These are phyloP conservation scores for Paragorgia papillata DNA, from an alignment of 92 coral and sea anemone genomes.

Conservation along the genomic window DNA sequence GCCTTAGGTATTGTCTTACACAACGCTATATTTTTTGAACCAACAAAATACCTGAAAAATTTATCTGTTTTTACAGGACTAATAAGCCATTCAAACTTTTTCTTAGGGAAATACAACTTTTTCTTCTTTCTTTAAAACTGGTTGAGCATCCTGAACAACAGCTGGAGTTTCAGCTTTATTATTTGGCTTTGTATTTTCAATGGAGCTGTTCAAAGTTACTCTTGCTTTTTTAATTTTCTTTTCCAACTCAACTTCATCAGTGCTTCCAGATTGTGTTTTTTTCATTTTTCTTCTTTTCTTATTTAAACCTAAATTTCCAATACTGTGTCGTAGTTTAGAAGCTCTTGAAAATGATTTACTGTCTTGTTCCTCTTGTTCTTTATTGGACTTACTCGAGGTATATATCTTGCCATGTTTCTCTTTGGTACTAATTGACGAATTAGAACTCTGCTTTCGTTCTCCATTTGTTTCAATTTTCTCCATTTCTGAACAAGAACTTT, in stretches of 20 bases:
- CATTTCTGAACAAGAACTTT: neutral
- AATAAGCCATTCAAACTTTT: constrained; percentile 77
- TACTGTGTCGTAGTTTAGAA: constrained; percentile 30
- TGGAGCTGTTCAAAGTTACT: neutral
- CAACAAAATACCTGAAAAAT: constrained; percentile 98
- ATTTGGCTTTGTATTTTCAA: too few relatives aligned
- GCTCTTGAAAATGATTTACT: constrained; percentile 21
- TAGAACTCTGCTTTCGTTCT: neutral
- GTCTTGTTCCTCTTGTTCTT: neutral
- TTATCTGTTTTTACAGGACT: constrained; percentile 90
- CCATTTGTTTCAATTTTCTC: constrained; percentile 20
- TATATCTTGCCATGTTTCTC: neutral
- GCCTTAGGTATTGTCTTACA: too few relatives aligned
- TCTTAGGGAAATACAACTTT: neutral
- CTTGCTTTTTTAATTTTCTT: neutral
- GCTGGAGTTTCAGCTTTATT: neutral
- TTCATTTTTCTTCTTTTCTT: constrained; percentile 20
- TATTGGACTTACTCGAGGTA: neutral
- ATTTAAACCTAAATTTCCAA: constrained; percentile 24
- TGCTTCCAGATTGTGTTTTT: neutral
- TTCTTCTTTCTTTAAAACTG: constrained; percentile 17
- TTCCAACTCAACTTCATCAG: neutral
- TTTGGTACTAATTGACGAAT: neutral
- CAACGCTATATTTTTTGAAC: too few relatives aligned
- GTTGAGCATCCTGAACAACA: neutral